Conservation (phyloP, 1,140 invertebrate species). For the Andrena cerasifolii region DNA sequence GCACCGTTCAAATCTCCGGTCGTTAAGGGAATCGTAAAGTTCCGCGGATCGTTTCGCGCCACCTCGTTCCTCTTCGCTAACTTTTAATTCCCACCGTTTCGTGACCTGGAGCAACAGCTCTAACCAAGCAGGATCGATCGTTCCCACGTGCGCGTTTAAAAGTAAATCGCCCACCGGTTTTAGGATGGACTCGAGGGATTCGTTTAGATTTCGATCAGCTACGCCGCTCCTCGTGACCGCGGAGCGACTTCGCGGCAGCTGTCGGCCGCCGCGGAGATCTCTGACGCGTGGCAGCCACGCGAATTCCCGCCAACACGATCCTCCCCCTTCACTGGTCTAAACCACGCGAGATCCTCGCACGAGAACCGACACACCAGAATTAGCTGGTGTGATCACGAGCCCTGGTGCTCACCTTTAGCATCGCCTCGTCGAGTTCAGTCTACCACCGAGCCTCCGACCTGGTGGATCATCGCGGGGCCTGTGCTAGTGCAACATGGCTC, state of each 20-base stretch:
- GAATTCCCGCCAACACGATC: conserved; percentile 48
- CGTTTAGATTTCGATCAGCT: conserved; percentile 18
- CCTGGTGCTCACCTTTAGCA: conserved; percentile 36
- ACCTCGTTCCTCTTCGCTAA: not conserved
- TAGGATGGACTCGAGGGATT: not conserved
- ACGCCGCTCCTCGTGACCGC: conserved; percentile 45
- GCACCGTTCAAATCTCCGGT: too few relatives aligned
- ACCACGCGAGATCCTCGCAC: conserved; percentile 71
- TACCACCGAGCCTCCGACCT: conserved; percentile 36
- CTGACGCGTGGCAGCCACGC: conserved; percentile 62
- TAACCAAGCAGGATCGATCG: not conserved
- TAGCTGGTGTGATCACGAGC: conserved; percentile 49
- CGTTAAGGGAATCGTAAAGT: not conserved
- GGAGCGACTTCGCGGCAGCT: conserved; percentile 32
- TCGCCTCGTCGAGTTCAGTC: conserved; percentile 56
- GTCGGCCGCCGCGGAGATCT: conserved; percentile 25
- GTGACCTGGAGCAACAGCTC: conserved; percentile 39
- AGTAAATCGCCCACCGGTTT: not conserved
- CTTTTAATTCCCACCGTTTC: conserved; percentile 24
- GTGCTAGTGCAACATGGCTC: conserved; percentile 61
- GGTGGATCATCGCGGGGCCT: conserved; percentile 37
- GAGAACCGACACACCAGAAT: conserved; percentile 70
- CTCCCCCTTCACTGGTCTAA: conserved; percentile 24
- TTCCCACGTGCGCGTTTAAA: conserved; percentile 35
- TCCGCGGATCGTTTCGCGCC: not conserved